Percentiles rank a stretch among this genome's conserved stretches.
Conservation (phyloP, 1,140 invertebrate genomes). For the Hycleus phaleratus region DNA sequence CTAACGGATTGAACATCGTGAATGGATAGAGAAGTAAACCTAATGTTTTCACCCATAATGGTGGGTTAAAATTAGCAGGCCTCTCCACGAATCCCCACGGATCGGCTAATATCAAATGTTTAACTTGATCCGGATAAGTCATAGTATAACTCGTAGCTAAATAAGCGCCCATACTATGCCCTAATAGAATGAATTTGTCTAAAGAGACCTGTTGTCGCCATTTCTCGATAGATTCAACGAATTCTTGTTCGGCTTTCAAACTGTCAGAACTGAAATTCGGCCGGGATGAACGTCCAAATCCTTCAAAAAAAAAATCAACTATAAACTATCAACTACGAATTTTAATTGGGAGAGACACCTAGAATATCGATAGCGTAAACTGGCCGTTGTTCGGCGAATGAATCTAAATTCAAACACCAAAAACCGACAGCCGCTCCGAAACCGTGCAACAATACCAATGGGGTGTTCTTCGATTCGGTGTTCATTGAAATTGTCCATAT, state of each 20-base stretch:
- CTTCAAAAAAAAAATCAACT: slow-evolving; percentile 40
- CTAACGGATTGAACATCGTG: slow-evolving; percentile 84
- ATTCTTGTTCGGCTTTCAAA: slow-evolving; percentile 74
- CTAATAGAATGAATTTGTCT: slow-evolving; percentile 83
- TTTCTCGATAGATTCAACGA: slow-evolving; percentile 89
- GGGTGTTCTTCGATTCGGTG: slow-evolving; percentile 60
- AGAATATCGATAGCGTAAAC: slow-evolving; percentile 92
- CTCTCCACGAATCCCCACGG: slow-evolving; percentile 95
- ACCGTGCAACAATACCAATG: slow-evolving; percentile 87
- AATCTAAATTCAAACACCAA: slow-evolving; percentile 87
- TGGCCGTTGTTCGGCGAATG: slow-evolving; percentile 65
- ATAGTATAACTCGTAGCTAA: slow-evolving; percentile 86
- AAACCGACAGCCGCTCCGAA: slow-evolving; percentile 86
- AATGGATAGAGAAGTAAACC: slow-evolving; percentile 58
- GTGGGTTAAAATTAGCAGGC: slow-evolving; percentile 55
- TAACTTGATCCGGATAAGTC: slow-evolving; percentile 72
- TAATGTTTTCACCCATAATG: slow-evolving; percentile 61
- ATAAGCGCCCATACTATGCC: slow-evolving; percentile 94
- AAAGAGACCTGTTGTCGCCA: slow-evolving; percentile 88
- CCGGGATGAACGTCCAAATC: slow-evolving; percentile 89
- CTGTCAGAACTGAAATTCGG: slow-evolving; percentile 77
- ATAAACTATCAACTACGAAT: neutral
- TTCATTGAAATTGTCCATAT: slow-evolving; percentile 85
- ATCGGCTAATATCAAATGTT: slow-evolving; percentile 89
- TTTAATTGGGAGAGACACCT: slow-evolving; percentile 44